Conservation (phyloP, 2,888 invertebrate species). For the Phasia obesa region DNA sequence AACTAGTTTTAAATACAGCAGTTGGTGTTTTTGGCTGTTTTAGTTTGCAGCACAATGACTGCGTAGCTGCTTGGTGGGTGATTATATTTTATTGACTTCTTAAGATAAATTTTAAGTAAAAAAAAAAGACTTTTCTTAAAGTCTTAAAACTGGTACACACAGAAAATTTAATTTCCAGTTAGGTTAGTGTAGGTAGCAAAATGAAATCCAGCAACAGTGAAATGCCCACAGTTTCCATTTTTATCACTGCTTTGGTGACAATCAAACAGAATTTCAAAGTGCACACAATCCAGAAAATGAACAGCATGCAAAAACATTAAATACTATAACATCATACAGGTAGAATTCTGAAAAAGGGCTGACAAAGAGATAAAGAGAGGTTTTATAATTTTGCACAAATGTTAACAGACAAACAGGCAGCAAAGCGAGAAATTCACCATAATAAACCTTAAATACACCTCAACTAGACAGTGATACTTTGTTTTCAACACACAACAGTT, state of each 20-base stretch:
- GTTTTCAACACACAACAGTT: not conserved
- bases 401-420: constrained; percentile 49
- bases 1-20: constrained; percentile 48
- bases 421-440: constrained; percentile 31
- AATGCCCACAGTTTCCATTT: constrained; percentile 21
- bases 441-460: constrained; percentile 21
- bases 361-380: constrained; percentile 1
- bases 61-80: constrained; percentile 6
- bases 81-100: constrained; percentile 10
- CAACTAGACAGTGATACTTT: not conserved
- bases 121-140: constrained; percentile 7
- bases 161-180: constrained; percentile 19
- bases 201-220: constrained; percentile 6
- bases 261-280: constrained; percentile 59
- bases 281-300: constrained; percentile 7
- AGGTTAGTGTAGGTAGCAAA: constrained; percentile 51
- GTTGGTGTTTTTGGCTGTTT: not conserved
- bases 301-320: constrained; percentile 6
- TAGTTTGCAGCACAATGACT: not conserved
- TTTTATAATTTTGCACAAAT: not conserved
- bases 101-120: too few species aligned
- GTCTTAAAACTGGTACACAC: not conserved
- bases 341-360: not conserved
- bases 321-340: not conserved
- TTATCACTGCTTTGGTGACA: constrained; percentile 42